phyloP scores from a whole-genome alignment of 2,797 vertebrate species.

The Eutrigla gurnardus region DNA sequence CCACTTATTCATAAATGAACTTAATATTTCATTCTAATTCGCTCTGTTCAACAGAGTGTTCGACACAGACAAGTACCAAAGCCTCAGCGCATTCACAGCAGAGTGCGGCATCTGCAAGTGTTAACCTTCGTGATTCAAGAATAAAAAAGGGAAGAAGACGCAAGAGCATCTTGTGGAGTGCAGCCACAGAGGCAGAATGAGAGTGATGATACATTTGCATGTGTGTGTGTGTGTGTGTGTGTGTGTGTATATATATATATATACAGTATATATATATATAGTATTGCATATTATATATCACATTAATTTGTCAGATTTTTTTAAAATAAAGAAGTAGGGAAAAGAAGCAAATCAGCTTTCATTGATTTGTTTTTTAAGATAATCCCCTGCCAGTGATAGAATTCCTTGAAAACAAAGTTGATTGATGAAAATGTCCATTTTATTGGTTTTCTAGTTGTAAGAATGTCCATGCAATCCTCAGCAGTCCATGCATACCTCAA shows the following conservation, averaged over 20 bases:
- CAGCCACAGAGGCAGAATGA: slow-evolving; percentile 11
- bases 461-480: slow-evolving; percentile 7
- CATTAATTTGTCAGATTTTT: slow-evolving; percentile 4
- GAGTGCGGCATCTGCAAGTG: slow-evolving; percentile 55
- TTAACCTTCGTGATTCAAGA: slow-evolving; percentile 55
- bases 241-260: too few species aligned
- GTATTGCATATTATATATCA: background rate
- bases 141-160: slow-evolving; percentile 38
- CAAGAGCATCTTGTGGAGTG: slow-evolving; percentile 32
- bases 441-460: slow-evolving; percentile 45
- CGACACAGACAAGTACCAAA: slow-evolving; percentile 69
- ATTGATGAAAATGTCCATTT: slow-evolving; percentile 51
- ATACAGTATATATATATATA: too few species aligned
- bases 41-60: slow-evolving; percentile 74
- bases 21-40: slow-evolving; percentile 84
- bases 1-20: slow-evolving; percentile 85
- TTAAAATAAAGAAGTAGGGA: background rate
- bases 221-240: too few species aligned
- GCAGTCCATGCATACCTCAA: background rate
- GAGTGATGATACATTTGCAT: slow-evolving; percentile 29
- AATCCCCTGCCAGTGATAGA: slow-evolving; percentile 43
- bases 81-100: slow-evolving; percentile 40
- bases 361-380: slow-evolving; percentile 64
- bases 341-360: slow-evolving; percentile 12
- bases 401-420: slow-evolving; percentile 48